Evolutionary conservation across 1,140 invertebrate genomes (phyloP).

Genomic region (Eufriesea mexicana): DNA sequence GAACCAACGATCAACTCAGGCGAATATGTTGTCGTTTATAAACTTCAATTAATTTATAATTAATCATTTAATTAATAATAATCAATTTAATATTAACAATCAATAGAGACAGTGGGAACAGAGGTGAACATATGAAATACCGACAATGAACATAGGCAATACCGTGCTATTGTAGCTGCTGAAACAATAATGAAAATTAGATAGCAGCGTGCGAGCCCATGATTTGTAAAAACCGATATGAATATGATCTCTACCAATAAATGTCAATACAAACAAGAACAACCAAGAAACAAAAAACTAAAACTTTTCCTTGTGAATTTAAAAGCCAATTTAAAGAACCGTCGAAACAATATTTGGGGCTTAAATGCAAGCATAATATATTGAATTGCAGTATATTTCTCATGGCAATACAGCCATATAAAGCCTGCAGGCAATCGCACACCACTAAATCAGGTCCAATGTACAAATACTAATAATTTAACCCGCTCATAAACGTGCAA

Average conservation of each 20-base stretch:
- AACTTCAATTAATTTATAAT: slow-evolving; percentile 69
- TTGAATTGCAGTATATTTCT: slow-evolving; percentile 56
- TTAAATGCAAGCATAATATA: slow-evolving; percentile 66
- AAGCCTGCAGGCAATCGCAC: slow-evolving; percentile 76
- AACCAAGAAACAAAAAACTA: slow-evolving; percentile 58
- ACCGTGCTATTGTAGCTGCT: slow-evolving; percentile 81
- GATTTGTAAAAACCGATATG: slow-evolving; percentile 63
- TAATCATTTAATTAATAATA: slow-evolving; percentile 77
- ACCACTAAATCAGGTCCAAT: slow-evolving; percentile 73
- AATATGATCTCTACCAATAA: slow-evolving; percentile 58
- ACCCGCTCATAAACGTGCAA: slow-evolving; percentile 68
- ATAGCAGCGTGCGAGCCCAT: slow-evolving; percentile 79
- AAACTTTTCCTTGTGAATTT: slow-evolving; percentile 59
- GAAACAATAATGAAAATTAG: slow-evolving; percentile 80
- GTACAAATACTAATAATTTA: slow-evolving; percentile 68
- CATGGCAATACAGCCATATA: slow-evolving; percentile 58
- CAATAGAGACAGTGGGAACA: slow-evolving; percentile 79
- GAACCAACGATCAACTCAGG: slow-evolving; percentile 82
- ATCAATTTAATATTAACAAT: slow-evolving; percentile 77
- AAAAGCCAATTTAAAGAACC: slow-evolving; percentile 65
- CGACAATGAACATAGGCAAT: slow-evolving; percentile 80
- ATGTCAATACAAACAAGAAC: slow-evolving; percentile 62
- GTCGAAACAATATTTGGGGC: slow-evolving; percentile 62
- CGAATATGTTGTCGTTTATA: slow-evolving; percentile 72
- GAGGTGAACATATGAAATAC: slow-evolving; percentile 79